A percentile compares a stretch with the other conserved stretches of the same genome.
These are phyloP conservation scores for Cistogaster globosa DNA, from an alignment of 2,888 invertebrate genomes.

Conservation along the genomic window DNA sequence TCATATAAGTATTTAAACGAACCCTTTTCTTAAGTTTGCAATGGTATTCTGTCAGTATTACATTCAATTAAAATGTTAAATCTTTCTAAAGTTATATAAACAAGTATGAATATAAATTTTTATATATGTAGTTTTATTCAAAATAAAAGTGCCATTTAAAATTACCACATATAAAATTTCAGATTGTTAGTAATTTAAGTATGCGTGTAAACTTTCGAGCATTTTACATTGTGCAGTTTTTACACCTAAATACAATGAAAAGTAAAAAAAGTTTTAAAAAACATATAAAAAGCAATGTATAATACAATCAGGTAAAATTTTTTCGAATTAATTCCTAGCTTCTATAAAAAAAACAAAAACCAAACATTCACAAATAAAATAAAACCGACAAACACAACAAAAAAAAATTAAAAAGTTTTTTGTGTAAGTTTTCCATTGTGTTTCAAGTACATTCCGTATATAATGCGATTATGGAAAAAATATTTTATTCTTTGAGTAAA, in stretches of 20 bases:
- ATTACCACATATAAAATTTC: slow-evolving; percentile 26
- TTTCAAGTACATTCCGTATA: slow-evolving; percentile 45
- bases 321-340: slow-evolving; percentile 48
- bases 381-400: slow-evolving; percentile 12
- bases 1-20: too few relatives aligned
- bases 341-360: slow-evolving; percentile 18
- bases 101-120: slow-evolving; percentile 16
- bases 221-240: slow-evolving; percentile 19
- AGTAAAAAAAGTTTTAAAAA: neutral
- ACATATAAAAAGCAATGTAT: slow-evolving; percentile 4
- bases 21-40: too few relatives aligned
- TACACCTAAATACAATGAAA: slow-evolving; percentile 19
- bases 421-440: slow-evolving; percentile 25
- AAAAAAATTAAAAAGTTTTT: slow-evolving; percentile 12
- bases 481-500: slow-evolving; percentile 41
- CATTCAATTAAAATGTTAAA: slow-evolving; percentile 1
- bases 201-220: slow-evolving; percentile 65
- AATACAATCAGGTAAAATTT: slow-evolving; percentile 43
- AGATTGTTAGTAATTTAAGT: slow-evolving; percentile 63
- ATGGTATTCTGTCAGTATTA: neutral
- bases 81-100: neutral
- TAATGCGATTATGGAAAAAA: slow-evolving; percentile 64
- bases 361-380: slow-evolving; percentile 1
- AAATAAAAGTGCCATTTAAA: slow-evolving; percentile 42
- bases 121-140: slow-evolving; percentile 32